A percentile compares a stretch with the other conserved stretches of the same genome.
Conservation (phyloP, 2,888 invertebrate species). For the Therioaphis trifolii region DNA sequence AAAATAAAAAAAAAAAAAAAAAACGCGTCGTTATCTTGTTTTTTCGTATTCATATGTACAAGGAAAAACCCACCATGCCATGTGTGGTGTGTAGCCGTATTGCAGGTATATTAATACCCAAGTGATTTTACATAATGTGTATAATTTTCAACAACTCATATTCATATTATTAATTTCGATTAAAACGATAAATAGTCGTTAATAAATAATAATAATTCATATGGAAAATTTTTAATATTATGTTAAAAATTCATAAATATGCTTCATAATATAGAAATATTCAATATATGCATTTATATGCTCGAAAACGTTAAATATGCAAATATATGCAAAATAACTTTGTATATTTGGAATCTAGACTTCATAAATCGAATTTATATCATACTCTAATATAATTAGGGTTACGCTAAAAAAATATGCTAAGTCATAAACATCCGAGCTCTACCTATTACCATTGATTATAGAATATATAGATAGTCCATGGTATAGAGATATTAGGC, state of each 20-base stretch:
- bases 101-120: background rate
- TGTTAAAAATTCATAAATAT: background rate
- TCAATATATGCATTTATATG: constrained; percentile 3
- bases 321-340: background rate
- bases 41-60: too few relatives aligned
- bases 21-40: too few relatives aligned
- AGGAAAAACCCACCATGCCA: too few relatives aligned
- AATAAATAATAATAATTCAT: background rate
- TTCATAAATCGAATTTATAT: background rate
- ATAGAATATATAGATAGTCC: too few relatives aligned
- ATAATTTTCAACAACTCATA: too few relatives aligned
- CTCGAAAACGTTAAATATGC: background rate
- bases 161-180: too few relatives aligned
- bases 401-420: background rate
- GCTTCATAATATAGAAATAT: background rate
- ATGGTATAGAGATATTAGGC: too few relatives aligned
- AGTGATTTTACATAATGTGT: too few relatives aligned
- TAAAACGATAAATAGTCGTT: background rate
- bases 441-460: background rate
- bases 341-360: background rate
- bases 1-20: too few relatives aligned
- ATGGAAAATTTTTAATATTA: background rate
- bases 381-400: background rate
- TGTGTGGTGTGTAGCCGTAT: too few relatives aligned
- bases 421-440: constrained; percentile 1